Evolutionary conservation across 1,140 invertebrate species (phyloP).

Genomic region (Ceratosolen solmsi): DNA sequence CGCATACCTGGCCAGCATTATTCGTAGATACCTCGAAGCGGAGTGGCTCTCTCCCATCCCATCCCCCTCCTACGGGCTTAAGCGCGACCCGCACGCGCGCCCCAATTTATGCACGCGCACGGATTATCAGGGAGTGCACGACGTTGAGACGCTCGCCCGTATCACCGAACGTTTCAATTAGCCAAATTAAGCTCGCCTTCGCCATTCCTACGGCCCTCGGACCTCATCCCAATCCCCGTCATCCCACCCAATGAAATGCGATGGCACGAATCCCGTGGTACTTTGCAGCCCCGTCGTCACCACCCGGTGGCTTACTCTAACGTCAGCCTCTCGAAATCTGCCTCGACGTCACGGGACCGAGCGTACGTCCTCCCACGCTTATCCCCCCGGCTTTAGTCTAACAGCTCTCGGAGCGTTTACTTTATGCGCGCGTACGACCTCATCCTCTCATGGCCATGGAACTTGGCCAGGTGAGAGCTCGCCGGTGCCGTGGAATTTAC

Average conservation of each 20-base stretch:
- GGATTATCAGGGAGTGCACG: background rate
- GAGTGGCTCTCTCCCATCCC: background rate
- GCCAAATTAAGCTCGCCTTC: constrained; percentile 25
- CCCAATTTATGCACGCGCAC: background rate
- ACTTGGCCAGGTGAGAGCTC: too few relatives aligned
- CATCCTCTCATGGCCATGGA: too few relatives aligned
- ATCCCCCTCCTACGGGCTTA: background rate
- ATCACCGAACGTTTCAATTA: constrained; percentile 46
- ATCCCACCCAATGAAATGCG: background rate
- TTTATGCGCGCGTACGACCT: too few relatives aligned
- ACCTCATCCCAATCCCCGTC: background rate
- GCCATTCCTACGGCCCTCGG: background rate
- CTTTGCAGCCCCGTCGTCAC: background rate
- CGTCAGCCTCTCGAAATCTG: background rate
- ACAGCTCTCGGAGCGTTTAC: background rate
- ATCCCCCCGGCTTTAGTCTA: background rate
- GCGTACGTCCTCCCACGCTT: background rate
- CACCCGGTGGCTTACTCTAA: background rate
- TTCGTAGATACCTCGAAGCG: too few relatives aligned
- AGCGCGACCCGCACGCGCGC: background rate
- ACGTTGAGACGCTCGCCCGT: background rate
- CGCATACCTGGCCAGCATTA: too few relatives aligned
- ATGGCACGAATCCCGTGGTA: background rate
- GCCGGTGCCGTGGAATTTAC: too few relatives aligned
- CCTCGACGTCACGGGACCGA: background rate